phyloP scores from a whole-genome alignment of 2,113 vertebrate species.

The Dicaeum eximium region DNA sequence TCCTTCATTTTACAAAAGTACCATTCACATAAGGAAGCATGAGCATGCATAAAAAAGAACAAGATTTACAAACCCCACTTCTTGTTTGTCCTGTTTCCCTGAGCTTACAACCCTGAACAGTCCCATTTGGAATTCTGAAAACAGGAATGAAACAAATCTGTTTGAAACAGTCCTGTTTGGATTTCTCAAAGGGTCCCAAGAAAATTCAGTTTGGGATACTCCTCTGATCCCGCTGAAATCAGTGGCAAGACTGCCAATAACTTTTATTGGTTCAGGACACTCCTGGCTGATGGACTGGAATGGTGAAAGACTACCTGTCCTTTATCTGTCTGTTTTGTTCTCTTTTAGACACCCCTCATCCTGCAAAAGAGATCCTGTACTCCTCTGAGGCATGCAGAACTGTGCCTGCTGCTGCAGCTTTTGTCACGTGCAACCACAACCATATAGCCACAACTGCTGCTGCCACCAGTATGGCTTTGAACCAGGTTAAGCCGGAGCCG shows the following conservation, averaged over 20 bases:
- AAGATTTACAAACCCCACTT: not conserved
- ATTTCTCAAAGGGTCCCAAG: not conserved
- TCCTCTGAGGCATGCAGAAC: conserved; percentile 68
- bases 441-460: conserved; percentile 43
- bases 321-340: not conserved
- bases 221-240: not conserved
- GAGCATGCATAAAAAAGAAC: conserved; percentile 17
- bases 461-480: conserved; percentile 52
- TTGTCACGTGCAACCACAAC: conserved; percentile 72
- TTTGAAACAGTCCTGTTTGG: not conserved
- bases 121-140: not conserved
- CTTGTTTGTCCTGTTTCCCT: not conserved
- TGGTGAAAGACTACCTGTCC: not conserved
- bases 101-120: not conserved
- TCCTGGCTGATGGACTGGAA: not conserved
- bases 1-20: not conserved
- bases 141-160: too few species aligned
- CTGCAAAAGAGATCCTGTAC: conserved; percentile 70
- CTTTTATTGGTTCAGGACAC: not conserved
- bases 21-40: conserved; percentile 35
- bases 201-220: not conserved
- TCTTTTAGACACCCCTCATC: conserved; percentile 70
- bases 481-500: conserved; percentile 69
- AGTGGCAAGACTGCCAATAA: not conserved
- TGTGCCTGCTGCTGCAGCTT: conserved; percentile 63